Percentiles rank a stretch among this genome's conserved stretches.
Conservation (phyloP, 2,797 vertebrate species). For the Poeciliopsis infans region DNA sequence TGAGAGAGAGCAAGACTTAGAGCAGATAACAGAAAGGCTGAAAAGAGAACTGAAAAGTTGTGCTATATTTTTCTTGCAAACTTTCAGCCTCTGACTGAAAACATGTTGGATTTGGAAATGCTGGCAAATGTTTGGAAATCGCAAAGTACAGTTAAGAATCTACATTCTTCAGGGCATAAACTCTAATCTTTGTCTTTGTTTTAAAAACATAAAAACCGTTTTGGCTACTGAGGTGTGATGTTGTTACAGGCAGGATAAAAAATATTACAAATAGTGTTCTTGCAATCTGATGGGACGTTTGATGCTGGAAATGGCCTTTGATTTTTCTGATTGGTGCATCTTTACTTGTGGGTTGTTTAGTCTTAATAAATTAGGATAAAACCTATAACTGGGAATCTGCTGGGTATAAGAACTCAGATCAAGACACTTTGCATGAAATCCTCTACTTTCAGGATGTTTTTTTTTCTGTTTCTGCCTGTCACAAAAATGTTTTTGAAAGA, state of each 20-base stretch:
- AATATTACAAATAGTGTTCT: background rate
- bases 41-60: background rate
- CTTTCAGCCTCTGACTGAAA: background rate
- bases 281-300: background rate
- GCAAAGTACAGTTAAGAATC: background rate
- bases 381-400: background rate
- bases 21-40: constrained; percentile 1
- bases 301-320: background rate
- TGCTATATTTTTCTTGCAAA: background rate
- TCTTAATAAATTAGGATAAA: background rate
- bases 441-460: background rate
- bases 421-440: background rate
- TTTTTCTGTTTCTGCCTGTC: background rate
- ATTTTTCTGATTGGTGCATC: background rate
- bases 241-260: background rate
- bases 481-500: background rate
- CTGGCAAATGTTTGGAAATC: background rate
- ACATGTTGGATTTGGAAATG: background rate
- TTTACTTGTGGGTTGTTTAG: background rate
- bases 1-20: background rate
- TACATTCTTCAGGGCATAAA: background rate
- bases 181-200: background rate
- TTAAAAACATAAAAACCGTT: background rate
- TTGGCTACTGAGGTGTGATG: background rate
- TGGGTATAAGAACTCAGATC: background rate